Percentiles rank a stretch among this genome's conserved stretches.
Conservation (phyloP, 2,797 vertebrate species). For the Aythya fuligula region DNA sequence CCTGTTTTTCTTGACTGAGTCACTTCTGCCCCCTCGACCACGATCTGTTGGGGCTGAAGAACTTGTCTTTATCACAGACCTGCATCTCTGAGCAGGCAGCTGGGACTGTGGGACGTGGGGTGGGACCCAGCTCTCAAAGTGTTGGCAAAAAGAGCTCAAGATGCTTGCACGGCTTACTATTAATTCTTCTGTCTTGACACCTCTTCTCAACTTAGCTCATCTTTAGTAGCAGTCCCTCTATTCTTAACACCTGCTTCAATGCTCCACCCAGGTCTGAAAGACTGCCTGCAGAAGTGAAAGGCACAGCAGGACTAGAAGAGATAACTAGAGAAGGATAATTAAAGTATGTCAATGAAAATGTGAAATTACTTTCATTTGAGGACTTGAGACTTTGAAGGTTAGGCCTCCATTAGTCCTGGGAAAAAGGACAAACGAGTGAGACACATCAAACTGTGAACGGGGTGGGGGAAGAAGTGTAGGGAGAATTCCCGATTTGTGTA, state of each 20-base stretch:
- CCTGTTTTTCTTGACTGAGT: slow-evolving; percentile 28
- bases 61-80: neutral
- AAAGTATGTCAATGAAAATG: neutral
- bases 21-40: neutral
- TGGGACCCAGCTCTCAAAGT: neutral
- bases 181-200: slow-evolving; percentile 7
- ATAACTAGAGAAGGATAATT: neutral
- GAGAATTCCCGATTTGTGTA: neutral
- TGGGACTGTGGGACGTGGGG: neutral
- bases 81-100: neutral
- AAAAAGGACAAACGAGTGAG: neutral
- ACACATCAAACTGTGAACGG: neutral
- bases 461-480: neutral
- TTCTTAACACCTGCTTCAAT: neutral
- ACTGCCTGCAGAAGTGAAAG: neutral
- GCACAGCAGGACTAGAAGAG: neutral
- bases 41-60: neutral
- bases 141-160: neutral
- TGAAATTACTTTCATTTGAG: neutral
- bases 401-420: neutral
- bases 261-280: neutral
- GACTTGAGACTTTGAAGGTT: neutral
- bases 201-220: neutral
- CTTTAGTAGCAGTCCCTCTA: neutral
- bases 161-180: neutral